A percentile compares a stretch with the other conserved stretches of the same genome.
Evolutionary conservation across 2,888 invertebrate species (phyloP).

Genomic region (Punctoribates punctum): DNA sequence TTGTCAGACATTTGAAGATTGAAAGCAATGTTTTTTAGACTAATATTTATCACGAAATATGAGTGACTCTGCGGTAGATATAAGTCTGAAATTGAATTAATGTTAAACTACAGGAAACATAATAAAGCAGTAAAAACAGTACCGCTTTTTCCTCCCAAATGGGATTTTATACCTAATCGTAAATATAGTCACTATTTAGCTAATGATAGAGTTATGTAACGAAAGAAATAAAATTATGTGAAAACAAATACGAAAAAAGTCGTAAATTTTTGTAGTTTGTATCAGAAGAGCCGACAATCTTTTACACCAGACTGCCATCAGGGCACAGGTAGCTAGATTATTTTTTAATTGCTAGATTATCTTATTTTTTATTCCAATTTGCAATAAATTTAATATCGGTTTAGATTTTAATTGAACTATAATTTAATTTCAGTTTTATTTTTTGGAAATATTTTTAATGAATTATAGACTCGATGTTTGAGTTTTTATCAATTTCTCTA

Average conservation of each 20-base stretch:
- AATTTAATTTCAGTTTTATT: background rate
- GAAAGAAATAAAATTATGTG: background rate
- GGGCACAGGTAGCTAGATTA: too few species aligned
- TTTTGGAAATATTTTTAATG: background rate
- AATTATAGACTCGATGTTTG: background rate
- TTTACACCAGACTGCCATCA: background rate
- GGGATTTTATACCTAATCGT: background rate
- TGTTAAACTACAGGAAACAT: background rate
- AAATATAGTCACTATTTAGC: background rate
- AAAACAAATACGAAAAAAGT: background rate
- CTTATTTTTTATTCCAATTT: too few species aligned
- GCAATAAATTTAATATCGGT: background rate
- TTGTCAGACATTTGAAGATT: background rate
- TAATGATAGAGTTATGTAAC: slow-evolving; percentile 8
- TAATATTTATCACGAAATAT: background rate
- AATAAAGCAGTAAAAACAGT: background rate
- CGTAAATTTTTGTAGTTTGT: background rate
- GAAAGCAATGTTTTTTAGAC: background rate
- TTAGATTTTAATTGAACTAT: background rate
- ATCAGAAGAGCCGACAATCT: background rate
- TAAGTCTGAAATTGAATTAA: background rate
- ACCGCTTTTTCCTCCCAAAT: background rate
- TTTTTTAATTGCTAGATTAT: too few species aligned
- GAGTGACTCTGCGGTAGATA: background rate
- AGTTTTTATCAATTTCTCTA: background rate